These are phyloP conservation scores for Wiebesia pumilae DNA, from an alignment of 1,140 invertebrate genomes.

Conservation along the genomic window DNA sequence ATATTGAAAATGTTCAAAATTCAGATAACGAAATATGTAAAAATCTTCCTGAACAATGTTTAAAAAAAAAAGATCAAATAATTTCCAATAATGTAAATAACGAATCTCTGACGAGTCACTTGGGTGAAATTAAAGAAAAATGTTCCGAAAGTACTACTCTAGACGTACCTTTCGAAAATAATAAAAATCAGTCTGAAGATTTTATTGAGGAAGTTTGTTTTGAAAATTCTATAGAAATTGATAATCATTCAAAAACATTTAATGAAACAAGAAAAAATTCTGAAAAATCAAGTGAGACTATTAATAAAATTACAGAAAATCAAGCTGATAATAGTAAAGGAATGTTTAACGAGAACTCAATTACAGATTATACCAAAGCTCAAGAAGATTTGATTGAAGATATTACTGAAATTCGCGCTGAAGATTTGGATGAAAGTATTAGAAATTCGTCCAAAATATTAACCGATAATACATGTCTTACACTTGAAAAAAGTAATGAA, in stretches of 20 bases:
- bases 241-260: not conserved
- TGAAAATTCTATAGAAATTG: not conserved
- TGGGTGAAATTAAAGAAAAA: not conserved
- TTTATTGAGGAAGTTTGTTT: not conserved
- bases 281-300: not conserved
- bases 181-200: not conserved
- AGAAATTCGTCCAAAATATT: conserved; percentile 5
- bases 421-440: conserved; percentile 24
- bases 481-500: not conserved
- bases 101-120: not conserved
- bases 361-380: not conserved
- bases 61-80: not conserved
- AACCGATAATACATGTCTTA: not conserved
- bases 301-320: not conserved
- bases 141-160: not conserved
- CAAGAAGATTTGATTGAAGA: not conserved
- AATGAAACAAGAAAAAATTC: not conserved
- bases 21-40: not conserved
- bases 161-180: not conserved
- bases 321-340: not conserved
- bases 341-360: not conserved
- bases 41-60: not conserved
- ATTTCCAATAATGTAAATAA: not conserved
- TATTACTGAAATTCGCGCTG: not conserved
- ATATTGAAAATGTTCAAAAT: not conserved